Evolutionary conservation across 2,113 vertebrate species (phyloP).

Genomic region (Crotalus tigris): DNA sequence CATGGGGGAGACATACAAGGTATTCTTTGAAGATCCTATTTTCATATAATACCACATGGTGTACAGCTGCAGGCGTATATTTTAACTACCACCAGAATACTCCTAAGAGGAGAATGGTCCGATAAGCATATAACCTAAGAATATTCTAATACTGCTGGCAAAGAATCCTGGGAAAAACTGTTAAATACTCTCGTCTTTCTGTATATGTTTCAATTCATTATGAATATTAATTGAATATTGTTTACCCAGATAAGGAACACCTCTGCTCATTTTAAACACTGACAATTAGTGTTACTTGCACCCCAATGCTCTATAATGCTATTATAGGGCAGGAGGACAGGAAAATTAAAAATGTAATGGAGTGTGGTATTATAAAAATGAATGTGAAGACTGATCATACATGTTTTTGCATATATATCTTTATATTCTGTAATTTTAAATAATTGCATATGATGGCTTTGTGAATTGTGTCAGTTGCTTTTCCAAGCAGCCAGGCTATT

Average conservation of each 20-base stretch:
- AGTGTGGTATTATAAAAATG: slow-evolving; percentile 62
- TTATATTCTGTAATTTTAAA: slow-evolving; percentile 70
- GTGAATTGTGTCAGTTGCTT: slow-evolving; percentile 82
- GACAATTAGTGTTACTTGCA: not conserved
- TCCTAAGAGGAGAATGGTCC: not conserved
- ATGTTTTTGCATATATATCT: slow-evolving; percentile 63
- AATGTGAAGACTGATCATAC: slow-evolving; percentile 68
- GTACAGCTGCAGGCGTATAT: not conserved
- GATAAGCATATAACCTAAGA: not conserved
- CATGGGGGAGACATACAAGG: not conserved
- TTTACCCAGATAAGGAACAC: not conserved
- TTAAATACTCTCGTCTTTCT: not conserved
- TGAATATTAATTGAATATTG: not conserved
- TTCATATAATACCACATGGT: not conserved
- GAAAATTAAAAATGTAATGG: slow-evolving; percentile 54
- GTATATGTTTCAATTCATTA: not conserved
- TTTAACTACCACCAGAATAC: not conserved
- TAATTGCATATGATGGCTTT: slow-evolving; percentile 77
- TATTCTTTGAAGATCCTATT: not conserved
- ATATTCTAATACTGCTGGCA: slow-evolving; percentile 41
- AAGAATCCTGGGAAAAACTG: slow-evolving; percentile 35
- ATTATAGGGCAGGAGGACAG: not conserved
- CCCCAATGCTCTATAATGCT: not conserved
- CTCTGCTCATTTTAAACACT: not conserved
- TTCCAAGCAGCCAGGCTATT: slow-evolving; percentile 88